Evolutionary conservation across 2,113 vertebrate genomes (phyloP), one percentile per base, ranked within the genome.

Genomic region (Nesogale talazaci): DNA sequence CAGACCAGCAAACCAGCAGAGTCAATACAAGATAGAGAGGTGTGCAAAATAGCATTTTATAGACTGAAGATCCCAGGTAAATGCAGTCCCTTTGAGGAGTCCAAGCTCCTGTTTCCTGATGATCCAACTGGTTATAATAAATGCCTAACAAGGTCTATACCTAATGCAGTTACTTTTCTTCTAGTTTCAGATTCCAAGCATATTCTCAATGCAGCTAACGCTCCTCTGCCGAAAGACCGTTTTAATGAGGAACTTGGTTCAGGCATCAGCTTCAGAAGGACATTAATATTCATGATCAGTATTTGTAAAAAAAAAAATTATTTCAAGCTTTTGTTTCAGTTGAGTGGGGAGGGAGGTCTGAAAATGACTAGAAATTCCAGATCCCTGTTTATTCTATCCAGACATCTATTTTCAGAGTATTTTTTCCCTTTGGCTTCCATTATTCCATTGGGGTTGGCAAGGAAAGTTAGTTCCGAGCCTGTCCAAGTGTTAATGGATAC

Each of bases 251-350:
- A 80, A 79, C 63, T 94, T 72, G 59, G 92, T 96, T 92, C 90
- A 88, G 94, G 84, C 94, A 79, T 82, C 85, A 93, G 90, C 82
- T 89, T 75, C 61, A 89, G 81, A 84, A n/a, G 40, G 85, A 74
- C 94, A 95, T 96, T 96, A 95, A 96, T 96, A 96, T 97, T 96
- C 96, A 95, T 96, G 91, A 67, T 86, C 88, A 92, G 91, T 70
- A 84, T 91, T 92, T 96, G 89, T 90, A 80, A 95, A 94, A 95
- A 94, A 75, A 52, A 94, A 95, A 94, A 74, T 96, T 92, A 91
- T 95, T 95, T 94, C 88, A 77, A 83, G 89, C 95, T 92, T 95
- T 96, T 96, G 84, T 96, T 95, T 91, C 95, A 89, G 52, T 82
- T 81, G 67, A 12, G 46, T 23, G 29, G 61, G 65, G 65, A 3